Conservation (phyloP, 1,140 invertebrate genomes). For the Zophobas morio region DNA sequence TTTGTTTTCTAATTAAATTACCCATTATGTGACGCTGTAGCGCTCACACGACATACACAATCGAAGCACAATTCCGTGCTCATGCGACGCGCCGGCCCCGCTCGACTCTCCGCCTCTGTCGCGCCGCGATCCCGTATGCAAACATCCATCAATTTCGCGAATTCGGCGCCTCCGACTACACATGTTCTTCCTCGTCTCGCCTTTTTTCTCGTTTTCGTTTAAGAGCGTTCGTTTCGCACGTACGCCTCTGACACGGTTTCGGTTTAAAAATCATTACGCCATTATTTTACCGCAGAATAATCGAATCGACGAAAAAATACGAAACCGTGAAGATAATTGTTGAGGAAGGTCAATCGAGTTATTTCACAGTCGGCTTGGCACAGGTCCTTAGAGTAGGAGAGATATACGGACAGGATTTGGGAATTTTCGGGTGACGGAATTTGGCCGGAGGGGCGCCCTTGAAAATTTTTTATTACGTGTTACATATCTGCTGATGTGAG, state of each 20-base stretch:
- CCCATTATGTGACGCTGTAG: too few species aligned
- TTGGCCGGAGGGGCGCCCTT: slow-evolving; percentile 7
- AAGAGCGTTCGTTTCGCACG: slow-evolving; percentile 13
- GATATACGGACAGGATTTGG: slow-evolving; percentile 14
- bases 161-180: too few species aligned
- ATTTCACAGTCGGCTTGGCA: slow-evolving; percentile 35
- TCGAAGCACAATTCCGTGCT: too few species aligned
- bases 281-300: slow-evolving; percentile 15
- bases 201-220: not conserved
- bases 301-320: slow-evolving; percentile 38
- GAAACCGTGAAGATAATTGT: slow-evolving; percentile 44
- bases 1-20: too few species aligned
- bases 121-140: too few species aligned
- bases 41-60: too few species aligned
- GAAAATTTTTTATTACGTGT: slow-evolving; percentile 11
- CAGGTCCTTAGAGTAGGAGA: slow-evolving; percentile 27
- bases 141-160: too few species aligned
- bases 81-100: too few species aligned
- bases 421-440: slow-evolving; percentile 15
- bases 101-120: too few species aligned
- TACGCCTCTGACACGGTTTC: slow-evolving; percentile 39
- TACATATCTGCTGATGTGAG: not conserved
- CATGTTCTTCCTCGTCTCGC: too few species aligned
- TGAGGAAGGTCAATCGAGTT: slow-evolving; percentile 36
- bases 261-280: slow-evolving; percentile 12